These are phyloP conservation scores for Cyprinodon diabolis DNA, from an alignment of 2,797 vertebrate species.

Conservation along the genomic window DNA sequence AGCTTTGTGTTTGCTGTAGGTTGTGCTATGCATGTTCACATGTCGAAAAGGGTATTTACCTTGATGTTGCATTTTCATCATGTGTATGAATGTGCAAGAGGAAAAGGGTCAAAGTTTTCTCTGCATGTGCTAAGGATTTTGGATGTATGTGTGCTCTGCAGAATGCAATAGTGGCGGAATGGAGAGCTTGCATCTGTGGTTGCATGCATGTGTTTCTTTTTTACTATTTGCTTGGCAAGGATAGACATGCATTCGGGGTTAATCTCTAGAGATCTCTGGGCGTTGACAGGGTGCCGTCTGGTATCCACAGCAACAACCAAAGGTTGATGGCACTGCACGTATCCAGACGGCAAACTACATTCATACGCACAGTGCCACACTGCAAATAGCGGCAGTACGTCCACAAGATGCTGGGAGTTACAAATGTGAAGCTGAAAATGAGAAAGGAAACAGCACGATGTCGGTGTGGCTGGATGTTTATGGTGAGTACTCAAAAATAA, in stretches of 20 bases:
- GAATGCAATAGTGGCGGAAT: background rate
- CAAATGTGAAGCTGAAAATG: conserved; percentile 88
- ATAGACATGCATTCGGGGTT: conserved; percentile 73
- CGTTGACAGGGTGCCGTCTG: conserved; percentile 84
- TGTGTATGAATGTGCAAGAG: conserved; percentile 8
- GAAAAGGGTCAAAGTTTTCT: conserved; percentile 28
- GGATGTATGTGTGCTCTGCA: conserved; percentile 21
- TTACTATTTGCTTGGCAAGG: conserved; percentile 60
- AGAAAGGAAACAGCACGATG: conserved; percentile 84
- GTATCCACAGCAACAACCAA: conserved; percentile 82
- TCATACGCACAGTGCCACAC: conserved; percentile 71
- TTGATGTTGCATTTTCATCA: background rate
- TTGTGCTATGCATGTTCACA: background rate
- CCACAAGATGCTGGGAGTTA: conserved; percentile 87
- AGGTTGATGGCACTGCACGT: conserved; percentile 73
- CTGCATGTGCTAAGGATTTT: conserved; percentile 33
- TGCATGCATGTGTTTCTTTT: conserved; percentile 42
- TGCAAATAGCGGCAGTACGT: conserved; percentile 82
- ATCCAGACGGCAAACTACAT: conserved; percentile 78
- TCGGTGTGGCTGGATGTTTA: conserved; percentile 90
- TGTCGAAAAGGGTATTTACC: background rate
- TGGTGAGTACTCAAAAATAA: conserved; percentile 78
- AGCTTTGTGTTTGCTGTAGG: conserved; percentile 33
- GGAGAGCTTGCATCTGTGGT: background rate
- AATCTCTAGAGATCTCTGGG: conserved; percentile 83